Evolutionary conservation across 1,140 invertebrate genomes (phyloP).

Genomic region (honey bee (Apis mellifera)): DNA sequence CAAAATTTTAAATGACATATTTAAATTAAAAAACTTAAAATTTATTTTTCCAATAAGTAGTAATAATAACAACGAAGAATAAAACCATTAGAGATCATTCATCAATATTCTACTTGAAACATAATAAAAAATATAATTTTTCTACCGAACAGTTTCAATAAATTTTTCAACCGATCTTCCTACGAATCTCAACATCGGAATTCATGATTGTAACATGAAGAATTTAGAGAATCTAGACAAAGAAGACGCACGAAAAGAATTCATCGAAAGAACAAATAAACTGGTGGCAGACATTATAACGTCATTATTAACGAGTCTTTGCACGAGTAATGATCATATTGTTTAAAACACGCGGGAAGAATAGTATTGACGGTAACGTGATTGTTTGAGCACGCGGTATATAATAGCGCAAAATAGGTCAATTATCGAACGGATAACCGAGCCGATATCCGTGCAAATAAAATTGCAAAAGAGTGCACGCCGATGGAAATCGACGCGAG

Average conservation of each 20-base stretch:
- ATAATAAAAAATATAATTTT: too few relatives aligned
- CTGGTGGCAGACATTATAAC: not conserved
- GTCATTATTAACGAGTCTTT: too few relatives aligned
- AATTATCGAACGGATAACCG: constrained; percentile 9
- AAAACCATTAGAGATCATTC: too few relatives aligned
- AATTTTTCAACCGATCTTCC: not conserved
- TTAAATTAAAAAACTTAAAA: too few relatives aligned
- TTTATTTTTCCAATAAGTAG: too few relatives aligned
- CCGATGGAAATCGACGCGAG: constrained; percentile 4
- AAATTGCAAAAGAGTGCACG: constrained; percentile 34
- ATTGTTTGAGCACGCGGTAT: not conserved
- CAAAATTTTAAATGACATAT: too few relatives aligned
- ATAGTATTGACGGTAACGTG: not conserved
- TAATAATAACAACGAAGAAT: too few relatives aligned
- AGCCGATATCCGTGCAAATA: constrained; percentile 27
- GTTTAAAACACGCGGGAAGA: not conserved
- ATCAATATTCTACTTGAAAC: too few relatives aligned
- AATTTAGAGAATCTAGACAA: too few relatives aligned
- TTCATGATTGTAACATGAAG: not conserved
- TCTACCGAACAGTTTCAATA: too few relatives aligned
- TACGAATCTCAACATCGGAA: not conserved
- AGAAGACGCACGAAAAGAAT: not conserved
- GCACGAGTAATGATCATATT: not conserved
- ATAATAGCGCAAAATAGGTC: constrained; percentile 24
- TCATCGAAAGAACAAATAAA: not conserved